Evolutionary conservation across 2,888 invertebrate genomes (phyloP).

Genomic region (Punctoribates punctum): DNA sequence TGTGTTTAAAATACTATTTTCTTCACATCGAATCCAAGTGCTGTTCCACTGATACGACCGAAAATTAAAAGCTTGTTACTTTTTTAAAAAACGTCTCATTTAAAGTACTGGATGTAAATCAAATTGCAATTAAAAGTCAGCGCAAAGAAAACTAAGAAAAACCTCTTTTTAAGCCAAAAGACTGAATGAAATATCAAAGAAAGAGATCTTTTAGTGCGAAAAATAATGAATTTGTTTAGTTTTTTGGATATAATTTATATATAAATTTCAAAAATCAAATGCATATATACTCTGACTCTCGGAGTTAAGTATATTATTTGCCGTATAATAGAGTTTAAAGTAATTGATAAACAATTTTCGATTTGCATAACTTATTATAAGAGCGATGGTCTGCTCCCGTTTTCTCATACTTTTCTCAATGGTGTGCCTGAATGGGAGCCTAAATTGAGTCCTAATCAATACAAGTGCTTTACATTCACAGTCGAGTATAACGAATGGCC

Average conservation of each 20-base stretch:
- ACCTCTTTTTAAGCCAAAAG: too few species aligned
- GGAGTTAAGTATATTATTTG: too few species aligned
- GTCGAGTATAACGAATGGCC: constrained; percentile 24
- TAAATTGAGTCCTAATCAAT: constrained; percentile 35
- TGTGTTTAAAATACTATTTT: background rate
- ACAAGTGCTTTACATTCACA: constrained; percentile 14
- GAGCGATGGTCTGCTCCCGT: constrained; percentile 26
- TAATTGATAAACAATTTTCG: constrained; percentile 14
- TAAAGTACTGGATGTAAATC: constrained; percentile 13
- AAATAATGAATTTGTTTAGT: too few species aligned
- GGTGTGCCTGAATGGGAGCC: background rate
- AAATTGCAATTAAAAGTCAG: constrained; percentile 22
- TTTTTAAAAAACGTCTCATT: constrained; percentile 1
- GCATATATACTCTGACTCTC: too few species aligned
- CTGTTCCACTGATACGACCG: background rate
- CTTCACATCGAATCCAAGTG: background rate
- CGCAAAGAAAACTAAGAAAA: too few species aligned
- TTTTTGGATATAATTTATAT: too few species aligned
- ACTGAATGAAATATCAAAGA: too few species aligned
- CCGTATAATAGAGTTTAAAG: too few species aligned
- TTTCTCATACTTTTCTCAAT: background rate
- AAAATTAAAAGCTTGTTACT: constrained; percentile 25
- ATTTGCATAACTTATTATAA: constrained; percentile 31
- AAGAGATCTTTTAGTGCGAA: too few species aligned
- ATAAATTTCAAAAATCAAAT: too few species aligned